phyloP scores from a whole-genome alignment of 1,140 invertebrate species.

The Brachionus plicatilis region DNA sequence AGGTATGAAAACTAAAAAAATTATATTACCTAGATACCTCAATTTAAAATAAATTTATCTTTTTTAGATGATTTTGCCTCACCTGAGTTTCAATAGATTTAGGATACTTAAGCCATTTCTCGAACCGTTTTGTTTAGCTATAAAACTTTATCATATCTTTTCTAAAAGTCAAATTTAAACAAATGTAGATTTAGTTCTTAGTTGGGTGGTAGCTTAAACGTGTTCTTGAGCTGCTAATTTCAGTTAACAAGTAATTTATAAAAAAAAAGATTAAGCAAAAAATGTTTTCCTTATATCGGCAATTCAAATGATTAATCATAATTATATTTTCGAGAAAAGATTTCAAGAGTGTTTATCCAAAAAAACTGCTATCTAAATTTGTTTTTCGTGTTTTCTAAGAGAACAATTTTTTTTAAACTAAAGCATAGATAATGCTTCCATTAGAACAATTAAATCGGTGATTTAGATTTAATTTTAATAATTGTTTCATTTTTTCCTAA shows the following conservation, averaged over 20 bases:
- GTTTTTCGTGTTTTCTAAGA: neutral
- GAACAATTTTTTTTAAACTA: neutral
- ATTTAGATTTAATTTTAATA: neutral
- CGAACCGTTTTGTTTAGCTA: neutral
- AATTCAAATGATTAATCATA: neutral
- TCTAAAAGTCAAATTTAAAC: neutral
- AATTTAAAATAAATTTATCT: neutral
- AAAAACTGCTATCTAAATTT: neutral
- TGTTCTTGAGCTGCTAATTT: neutral
- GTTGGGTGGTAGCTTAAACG: neutral
- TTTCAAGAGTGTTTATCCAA: too few relatives aligned
- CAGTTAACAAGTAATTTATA: neutral
- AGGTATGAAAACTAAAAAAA: neutral
- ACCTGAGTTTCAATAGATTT: neutral
- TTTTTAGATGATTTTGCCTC: neutral
- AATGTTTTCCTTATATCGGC: neutral
- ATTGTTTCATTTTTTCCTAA: neutral
- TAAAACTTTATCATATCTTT: neutral
- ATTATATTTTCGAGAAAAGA: neutral
- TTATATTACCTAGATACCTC: neutral
- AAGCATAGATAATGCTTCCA: neutral
- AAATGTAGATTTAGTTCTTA: neutral
- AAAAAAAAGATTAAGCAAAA: neutral
- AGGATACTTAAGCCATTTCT: neutral
- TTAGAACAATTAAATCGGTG: neutral